Base-by-base conservation (phyloP, 2,888 invertebrate genomes). In the Drosophila prolongata region DNA sequence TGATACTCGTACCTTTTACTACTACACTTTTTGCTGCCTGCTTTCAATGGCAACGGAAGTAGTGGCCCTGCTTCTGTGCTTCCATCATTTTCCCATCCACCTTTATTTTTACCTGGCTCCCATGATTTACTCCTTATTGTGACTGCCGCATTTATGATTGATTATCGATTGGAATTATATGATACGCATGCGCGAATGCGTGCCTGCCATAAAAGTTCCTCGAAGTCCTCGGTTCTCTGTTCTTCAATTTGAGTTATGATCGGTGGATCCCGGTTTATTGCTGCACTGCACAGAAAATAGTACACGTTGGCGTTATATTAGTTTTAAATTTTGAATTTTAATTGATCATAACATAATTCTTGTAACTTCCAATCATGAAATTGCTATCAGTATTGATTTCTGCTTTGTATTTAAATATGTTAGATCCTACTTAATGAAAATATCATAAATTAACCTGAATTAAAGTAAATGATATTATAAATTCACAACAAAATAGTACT, bases 171-270 rank as follows among this genome's bases (percentile, higher is more conserved):
- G 86, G 76, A 87, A 77, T 81, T 87, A 67, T 87, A 76, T 84
- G 87, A 87, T 83, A 83, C 83, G 83, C 83, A 83, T 83, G 87
- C 87, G 87, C 87, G 87, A 87, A 83, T 83, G 83, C 85, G 87
- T 87, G 83, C 71, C 75, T 76, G 56, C 53, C 75, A 80, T 87
- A 78, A 76, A 50, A 44, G 55, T 37, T 40, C 53, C 66, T 44
- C 40, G 3, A 38, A 54, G 58, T 57, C 44, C 46, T 56, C 49
- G 40, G 30, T 46, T 38, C 52, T 55, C 40, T 19, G 57, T 27
- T 59, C 52, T 42, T 27, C 5, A 52, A 49, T 30, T 57, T 75
- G 64, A 78, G 70, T 78, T 78, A 78, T 75, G 78, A 71, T 66
- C 66, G 34, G 30, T 11, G 35, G 24, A 4, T 56, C 19, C 44